Evolutionary conservation across 2,797 vertebrate species (phyloP).

Genomic region (Saxicola maurus): DNA sequence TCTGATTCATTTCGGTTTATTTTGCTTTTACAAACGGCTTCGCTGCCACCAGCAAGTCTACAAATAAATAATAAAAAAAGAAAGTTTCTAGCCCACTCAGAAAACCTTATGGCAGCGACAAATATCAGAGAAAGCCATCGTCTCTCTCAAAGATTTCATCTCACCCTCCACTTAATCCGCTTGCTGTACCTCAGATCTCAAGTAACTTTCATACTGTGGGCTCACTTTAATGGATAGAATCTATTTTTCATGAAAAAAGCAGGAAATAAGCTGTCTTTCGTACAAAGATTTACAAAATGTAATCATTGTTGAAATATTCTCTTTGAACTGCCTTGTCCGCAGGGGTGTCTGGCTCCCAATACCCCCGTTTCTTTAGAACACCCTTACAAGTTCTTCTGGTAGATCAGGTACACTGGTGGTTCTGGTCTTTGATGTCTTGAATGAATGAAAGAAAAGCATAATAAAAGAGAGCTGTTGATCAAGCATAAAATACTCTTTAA

Average conservation of each 20-base stretch:
- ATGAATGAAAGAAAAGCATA: conserved; percentile 85
- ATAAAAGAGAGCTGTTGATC: conserved; percentile 86
- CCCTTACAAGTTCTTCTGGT: conserved; percentile 77
- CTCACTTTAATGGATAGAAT: conserved; percentile 79
- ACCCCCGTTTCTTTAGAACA: conserved; percentile 79
- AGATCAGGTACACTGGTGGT: conserved; percentile 82
- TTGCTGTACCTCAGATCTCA: conserved; percentile 73
- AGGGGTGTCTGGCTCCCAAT: conserved; percentile 81
- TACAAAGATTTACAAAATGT: conserved; percentile 87
- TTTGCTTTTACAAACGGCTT: not conserved
- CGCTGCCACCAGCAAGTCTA: not conserved
- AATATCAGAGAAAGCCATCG: conserved; percentile 45
- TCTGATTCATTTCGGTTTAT: not conserved
- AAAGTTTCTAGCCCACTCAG: conserved; percentile 30
- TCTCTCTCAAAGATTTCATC: conserved; percentile 62
- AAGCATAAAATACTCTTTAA: conserved; percentile 88
- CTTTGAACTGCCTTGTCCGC: conserved; percentile 83
- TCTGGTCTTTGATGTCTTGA: conserved; percentile 81
- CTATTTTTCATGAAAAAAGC: conserved; percentile 84
- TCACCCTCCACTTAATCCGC: conserved; percentile 66
- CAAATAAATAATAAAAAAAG: not conserved
- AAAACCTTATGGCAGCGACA: conserved; percentile 50
- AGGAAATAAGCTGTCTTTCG: conserved; percentile 78
- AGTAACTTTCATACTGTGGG: conserved; percentile 73
- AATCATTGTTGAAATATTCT: conserved; percentile 86